Base-by-base conservation (phyloP, 2,888 invertebrate species). In the Plebejus anna region DNA sequence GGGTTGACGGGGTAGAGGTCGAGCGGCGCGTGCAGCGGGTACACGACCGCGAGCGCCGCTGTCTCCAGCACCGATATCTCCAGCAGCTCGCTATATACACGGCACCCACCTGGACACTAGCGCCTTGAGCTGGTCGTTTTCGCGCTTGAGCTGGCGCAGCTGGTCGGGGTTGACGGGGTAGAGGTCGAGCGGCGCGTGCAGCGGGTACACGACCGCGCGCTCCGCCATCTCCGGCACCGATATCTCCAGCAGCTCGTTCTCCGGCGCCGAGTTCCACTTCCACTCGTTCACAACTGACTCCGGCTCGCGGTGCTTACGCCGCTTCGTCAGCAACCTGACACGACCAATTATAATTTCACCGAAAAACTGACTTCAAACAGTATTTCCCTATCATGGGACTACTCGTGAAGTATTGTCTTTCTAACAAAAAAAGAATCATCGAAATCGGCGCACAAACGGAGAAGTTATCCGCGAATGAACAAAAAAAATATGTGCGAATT, bases 111-210 rank as follows among this genome's bases (percentile, higher is more conserved):
- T 89, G 83, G 81, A 79, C 55, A 90, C 88, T 0, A 85, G 81
- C 77, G 84, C 72, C 79, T 88, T 87, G 71, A 94, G 85, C 70
- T 85, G 80, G 9, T 92, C 90, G 75, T 88, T 90, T 11, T 89
- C 88, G 61, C 79, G 73, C 80, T 89, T 88, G 76, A 91, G 85
- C 7, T 79, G 78, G 11, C 85, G 80, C 77, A 92, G 83, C 0
- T 78, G 78, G 0, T 91, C 89, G 0, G 84, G 78, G 1, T 85
- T 75, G 47, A 85, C 77, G 2, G 87, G 86, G 51, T 79, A 81
- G 70, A 94, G 88, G 66, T 89, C 90, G 61, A 86, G 87, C 76
- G 91, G 92, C 80, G 85, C 83, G 84, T 93, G 94, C 76, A 93
- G 86, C 77, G 92, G 88, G 88, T 82, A 94, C 77, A 92, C 81